Evolutionary conservation across 2,113 vertebrate genomes (phyloP).

Genomic region (Aepyceros melampus): DNA sequence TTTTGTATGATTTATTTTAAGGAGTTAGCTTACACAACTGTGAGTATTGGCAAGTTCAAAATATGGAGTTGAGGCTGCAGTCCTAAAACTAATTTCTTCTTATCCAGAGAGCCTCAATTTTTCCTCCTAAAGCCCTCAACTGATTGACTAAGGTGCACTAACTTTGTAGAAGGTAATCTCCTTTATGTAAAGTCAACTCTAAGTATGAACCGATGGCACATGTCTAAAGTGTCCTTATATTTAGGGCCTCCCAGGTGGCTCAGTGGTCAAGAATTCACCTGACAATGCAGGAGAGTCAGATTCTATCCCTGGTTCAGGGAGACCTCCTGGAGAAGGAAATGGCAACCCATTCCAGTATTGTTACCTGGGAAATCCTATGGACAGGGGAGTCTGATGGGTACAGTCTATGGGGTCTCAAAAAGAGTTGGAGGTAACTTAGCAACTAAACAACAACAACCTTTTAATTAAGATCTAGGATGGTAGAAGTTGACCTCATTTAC

Average conservation of each 20-base stretch:
- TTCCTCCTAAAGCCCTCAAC: background rate
- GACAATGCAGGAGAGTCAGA: background rate
- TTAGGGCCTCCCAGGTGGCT: background rate
- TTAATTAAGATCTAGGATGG: background rate
- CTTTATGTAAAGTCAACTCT: background rate
- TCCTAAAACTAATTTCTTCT: background rate
- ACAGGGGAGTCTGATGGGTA: background rate
- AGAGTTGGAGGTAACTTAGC: background rate
- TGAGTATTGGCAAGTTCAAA: background rate
- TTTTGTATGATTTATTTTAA: background rate
- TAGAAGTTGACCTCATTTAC: background rate
- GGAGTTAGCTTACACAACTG: background rate
- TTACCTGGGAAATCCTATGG: background rate
- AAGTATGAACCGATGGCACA: background rate
- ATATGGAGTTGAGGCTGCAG: background rate
- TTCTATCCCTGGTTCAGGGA: background rate
- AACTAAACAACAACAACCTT: background rate
- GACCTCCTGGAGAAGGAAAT: background rate
- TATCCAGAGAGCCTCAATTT: background rate
- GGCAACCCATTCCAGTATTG: background rate
- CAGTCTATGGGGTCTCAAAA: background rate
- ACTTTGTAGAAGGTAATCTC: background rate
- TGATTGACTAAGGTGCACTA: accelerated
- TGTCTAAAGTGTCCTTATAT: background rate
- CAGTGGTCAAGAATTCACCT: background rate